These are phyloP conservation scores for Phalera bucephala DNA, from an alignment of 2,888 invertebrate genomes.

Conservation along the genomic window DNA sequence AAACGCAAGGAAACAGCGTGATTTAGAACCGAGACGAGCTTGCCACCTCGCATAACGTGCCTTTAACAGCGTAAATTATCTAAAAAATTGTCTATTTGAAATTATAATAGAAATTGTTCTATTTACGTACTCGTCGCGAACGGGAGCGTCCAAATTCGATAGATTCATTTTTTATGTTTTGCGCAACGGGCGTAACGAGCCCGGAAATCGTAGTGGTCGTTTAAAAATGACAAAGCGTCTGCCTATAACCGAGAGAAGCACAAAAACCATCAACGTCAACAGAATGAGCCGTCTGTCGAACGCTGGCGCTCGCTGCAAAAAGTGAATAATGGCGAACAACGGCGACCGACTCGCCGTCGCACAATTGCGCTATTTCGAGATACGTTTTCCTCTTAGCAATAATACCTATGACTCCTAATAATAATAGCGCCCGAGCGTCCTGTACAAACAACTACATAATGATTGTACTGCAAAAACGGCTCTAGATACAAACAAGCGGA, in stretches of 20 bases:
- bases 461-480: conserved; percentile 42
- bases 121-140: conserved; percentile 20
- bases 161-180: conserved; percentile 38
- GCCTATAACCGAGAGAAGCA: conserved; percentile 47
- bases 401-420: conserved; percentile 53
- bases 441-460: conserved; percentile 43
- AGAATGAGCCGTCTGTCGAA: conserved; percentile 49
- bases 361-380: conserved; percentile 71
- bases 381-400: conserved; percentile 70
- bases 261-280: conserved; percentile 62
- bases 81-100: conserved; percentile 18
- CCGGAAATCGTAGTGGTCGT: conserved; percentile 57
- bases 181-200: conserved; percentile 35
- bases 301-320: conserved; percentile 55
- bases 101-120: conserved; percentile 9
- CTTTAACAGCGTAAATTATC: conserved; percentile 18
- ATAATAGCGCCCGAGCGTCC: conserved; percentile 42
- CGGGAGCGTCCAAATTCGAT: conserved; percentile 4
- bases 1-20: conserved; percentile 40
- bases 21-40: conserved; percentile 32
- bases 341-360: conserved; percentile 45
- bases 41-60: conserved; percentile 13
- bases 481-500: conserved; percentile 33
- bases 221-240: conserved; percentile 62
- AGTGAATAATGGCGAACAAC: conserved; percentile 64